Percentiles rank a stretch among this genome's conserved stretches.
Evolutionary conservation across 2,888 invertebrate species (phyloP).

Genomic region (Anarsia innoxiella): DNA sequence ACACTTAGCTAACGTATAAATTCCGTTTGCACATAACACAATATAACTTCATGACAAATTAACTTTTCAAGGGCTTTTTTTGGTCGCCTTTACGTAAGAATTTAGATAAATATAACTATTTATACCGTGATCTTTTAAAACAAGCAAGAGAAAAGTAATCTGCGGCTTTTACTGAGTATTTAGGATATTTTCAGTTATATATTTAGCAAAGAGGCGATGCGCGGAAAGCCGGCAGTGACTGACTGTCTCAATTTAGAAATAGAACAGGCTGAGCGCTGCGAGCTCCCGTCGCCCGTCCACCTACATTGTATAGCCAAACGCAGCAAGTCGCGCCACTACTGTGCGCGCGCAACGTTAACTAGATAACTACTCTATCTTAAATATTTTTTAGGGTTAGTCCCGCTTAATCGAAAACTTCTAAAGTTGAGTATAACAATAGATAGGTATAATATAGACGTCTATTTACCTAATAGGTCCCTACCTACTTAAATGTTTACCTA

Average conservation of each 20-base stretch:
- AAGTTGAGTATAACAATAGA: too few relatives aligned
- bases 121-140: slow-evolving; percentile 8
- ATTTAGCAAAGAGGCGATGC: slow-evolving; percentile 63
- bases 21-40: too few relatives aligned
- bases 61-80: slow-evolving; percentile 14
- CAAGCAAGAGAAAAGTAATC: slow-evolving; percentile 3
- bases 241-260: slow-evolving; percentile 74
- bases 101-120: slow-evolving; percentile 1
- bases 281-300: slow-evolving; percentile 19
- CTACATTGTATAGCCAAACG: slow-evolving; percentile 8
- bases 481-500: too few relatives aligned
- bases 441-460: too few relatives aligned
- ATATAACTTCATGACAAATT: too few relatives aligned
- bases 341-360: too few relatives aligned
- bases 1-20: too few relatives aligned
- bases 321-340: neutral
- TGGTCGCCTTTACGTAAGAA: slow-evolving; percentile 12
- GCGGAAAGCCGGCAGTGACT: slow-evolving; percentile 65
- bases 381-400: too few relatives aligned
- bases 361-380: too few relatives aligned
- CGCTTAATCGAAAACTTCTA: too few relatives aligned
- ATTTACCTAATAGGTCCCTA: too few relatives aligned
- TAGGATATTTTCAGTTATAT: slow-evolving; percentile 39
- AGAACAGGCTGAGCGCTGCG: slow-evolving; percentile 60
- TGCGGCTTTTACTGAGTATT: slow-evolving; percentile 26